Evolutionary conservation across 2,113 vertebrate species (phyloP), one percentile per base, ranked within the genome.

Genomic region (Mus pahari): DNA sequence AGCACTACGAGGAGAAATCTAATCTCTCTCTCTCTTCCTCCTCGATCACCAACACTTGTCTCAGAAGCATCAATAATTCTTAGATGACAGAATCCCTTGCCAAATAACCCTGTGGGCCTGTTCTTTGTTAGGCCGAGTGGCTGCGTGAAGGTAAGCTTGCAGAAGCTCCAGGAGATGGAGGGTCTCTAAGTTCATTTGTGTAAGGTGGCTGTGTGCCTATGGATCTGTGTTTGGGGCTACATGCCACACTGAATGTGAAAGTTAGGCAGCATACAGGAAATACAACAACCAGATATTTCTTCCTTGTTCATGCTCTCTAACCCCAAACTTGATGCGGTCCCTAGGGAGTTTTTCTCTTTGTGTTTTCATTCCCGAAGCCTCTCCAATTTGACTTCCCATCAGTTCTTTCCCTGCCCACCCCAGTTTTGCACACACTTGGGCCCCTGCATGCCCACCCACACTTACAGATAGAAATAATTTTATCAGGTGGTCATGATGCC

Each of bases 251-350:
- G 88, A 77, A 70, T 88, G 36, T 91, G 70, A 91, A 93, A 93
- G 93, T 93, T 96, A 90, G 66, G 42, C 78, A 45, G 45, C 70
- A 33, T 42, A 24, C 58, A 74, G 62, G 45, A 90, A 75, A 58
- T 78, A 33, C 50, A 93, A 66, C 92, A 81, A 77, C 75, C 73
- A 78, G 90, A 42, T 89, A 91, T 66, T 11, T 89, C 92, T 93
- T 95, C 33, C 55, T 58, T 81, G 82, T 73, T 91, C 42, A 39
- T 96, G 83, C 39, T 91, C 75, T 94, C 93, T 95, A 74, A 97
- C 91, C 82, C 74, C 96, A 94, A 90, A 68, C 89, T 94, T 95
- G 95, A 96, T 92, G 83, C 97, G 86, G 75, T 95, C 88, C 48
- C 53, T 12, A 10, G 71, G 74, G 86, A 78, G 36, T 77, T 78